Evolutionary conservation across 2,797 vertebrate species (phyloP), one percentile per base, ranked within the genome.

Genomic region (Enteromius mattozi): DNA sequence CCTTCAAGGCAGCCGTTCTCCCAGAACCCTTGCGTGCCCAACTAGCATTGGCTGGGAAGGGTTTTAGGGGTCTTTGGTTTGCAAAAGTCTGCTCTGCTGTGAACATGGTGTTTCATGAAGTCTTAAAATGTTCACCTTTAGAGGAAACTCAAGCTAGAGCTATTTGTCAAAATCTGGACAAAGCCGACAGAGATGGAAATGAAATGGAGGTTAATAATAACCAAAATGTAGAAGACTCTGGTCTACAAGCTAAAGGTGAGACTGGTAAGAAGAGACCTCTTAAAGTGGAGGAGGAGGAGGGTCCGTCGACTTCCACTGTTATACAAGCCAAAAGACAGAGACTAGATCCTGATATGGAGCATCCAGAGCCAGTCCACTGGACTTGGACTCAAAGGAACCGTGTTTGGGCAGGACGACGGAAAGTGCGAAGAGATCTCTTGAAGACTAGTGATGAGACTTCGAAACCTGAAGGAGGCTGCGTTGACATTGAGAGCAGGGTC

Each of bases 321-420:
- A 92, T 91, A 37, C 91, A 89, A 8, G 85, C 86, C 54, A 96
- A 91, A 74, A 89, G 80, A 86, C 85, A 30, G 0, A 88, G 89
- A 40, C 81, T 93, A 81, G 71, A 85, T 80, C 47, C 47, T 19
- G 7, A 45, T 3, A 33, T n/a, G 0, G 75, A 87, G 3, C 85
- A 72, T 19, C 37, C 80, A 0, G 88, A 87, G 1, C 4, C 42
- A 0, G 88, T 87, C 4, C 87, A 84, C 9, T 98, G 96, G 97
- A 86, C 87, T 85, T 96, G 95, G 51, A 54, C 81, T 35, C 89
- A 95, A 4, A 94, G 91, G 85, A 96, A 97, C 89, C 85, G 24
- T 0, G 95, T 98, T 56, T 99, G 97, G 97, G 93, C 94, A 0
- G 96, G 97, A 8, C 93, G 97, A 6, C 94, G 97, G 45, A 96